A percentile compares a stretch with the other conserved stretches of the same genome.
Evolutionary conservation across 2,113 vertebrate species (phyloP).

Genomic region (Balaenoptera acutorostrata): DNA sequence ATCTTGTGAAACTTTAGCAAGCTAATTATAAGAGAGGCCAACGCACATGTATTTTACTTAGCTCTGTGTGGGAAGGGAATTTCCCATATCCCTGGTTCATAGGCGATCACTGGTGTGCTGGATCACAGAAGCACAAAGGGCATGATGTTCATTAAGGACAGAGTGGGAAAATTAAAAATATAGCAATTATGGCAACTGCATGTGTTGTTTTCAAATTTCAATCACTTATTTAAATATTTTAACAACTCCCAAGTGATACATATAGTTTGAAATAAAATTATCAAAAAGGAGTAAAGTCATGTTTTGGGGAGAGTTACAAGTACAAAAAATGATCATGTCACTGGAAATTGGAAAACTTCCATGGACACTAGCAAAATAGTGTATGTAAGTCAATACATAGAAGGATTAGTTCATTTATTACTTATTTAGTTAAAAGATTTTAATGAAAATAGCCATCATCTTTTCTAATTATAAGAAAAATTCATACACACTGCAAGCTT

Average conservation of each 20-base stretch:
- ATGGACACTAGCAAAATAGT: neutral
- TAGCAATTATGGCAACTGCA: neutral
- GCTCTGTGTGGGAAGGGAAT: neutral
- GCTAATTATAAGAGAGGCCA: slow-evolving; percentile 18
- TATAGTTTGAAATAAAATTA: neutral
- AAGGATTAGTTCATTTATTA: neutral
- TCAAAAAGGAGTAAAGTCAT: neutral
- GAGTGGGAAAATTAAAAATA: neutral
- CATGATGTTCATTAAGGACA: neutral
- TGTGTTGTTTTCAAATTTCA: neutral
- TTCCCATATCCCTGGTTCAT: neutral
- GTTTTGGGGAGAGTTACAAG: neutral
- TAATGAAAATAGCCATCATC: neutral
- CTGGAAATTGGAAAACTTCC: neutral
- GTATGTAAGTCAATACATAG: neutral
- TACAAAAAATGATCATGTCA: neutral
- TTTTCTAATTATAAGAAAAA: slow-evolving; percentile 1
- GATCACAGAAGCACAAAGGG: neutral
- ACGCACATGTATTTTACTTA: neutral
- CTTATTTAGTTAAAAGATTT: neutral
- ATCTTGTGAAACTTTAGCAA: slow-evolving; percentile 30
- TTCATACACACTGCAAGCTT: neutral
- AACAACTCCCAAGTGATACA: neutral
- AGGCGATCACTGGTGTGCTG: neutral
- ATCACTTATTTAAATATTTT: slow-evolving; percentile 1